Percentiles rank a stretch among this genome's conserved stretches.
These are phyloP conservation scores for Polyommatus iphigenia DNA, from an alignment of 2,888 invertebrate species.

Conservation along the genomic window DNA sequence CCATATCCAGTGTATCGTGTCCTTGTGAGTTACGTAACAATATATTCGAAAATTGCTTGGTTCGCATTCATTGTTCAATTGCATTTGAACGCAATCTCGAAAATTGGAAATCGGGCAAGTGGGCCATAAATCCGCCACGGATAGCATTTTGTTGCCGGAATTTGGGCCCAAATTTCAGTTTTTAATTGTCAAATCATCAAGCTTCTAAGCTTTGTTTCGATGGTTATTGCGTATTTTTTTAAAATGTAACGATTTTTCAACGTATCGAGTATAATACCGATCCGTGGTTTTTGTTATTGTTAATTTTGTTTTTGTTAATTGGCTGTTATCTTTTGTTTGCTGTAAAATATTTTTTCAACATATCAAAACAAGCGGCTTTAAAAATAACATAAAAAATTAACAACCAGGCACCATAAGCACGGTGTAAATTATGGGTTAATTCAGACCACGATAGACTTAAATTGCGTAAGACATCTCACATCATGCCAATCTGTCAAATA, in stretches of 20 bases:
- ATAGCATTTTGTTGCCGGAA: slow-evolving; percentile 33
- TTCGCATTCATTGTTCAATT: slow-evolving; percentile 36
- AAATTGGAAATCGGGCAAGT: slow-evolving; percentile 37
- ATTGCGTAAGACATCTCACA: too few species aligned
- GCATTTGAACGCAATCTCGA: slow-evolving; percentile 37
- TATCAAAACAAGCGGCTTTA: not conserved
- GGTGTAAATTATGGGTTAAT: too few species aligned
- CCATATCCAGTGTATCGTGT: slow-evolving; percentile 32
- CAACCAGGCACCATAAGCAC: too few species aligned
- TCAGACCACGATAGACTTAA: too few species aligned
- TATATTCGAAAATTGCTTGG: slow-evolving; percentile 38
- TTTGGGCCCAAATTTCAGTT: slow-evolving; percentile 9
- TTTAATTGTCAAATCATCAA: slow-evolving; percentile 15
- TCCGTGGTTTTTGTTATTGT: not conserved
- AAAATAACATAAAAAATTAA: not conserved
- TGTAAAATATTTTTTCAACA: not conserved
- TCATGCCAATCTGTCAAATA: too few species aligned
- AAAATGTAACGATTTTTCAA: not conserved
- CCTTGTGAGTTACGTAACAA: slow-evolving; percentile 32
- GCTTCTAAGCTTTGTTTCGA: not conserved
- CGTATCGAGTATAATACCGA: not conserved
- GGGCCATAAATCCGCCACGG: slow-evolving; percentile 35
- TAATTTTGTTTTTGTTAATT: not conserved
- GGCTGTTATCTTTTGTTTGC: not conserved
- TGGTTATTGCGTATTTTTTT: not conserved